phyloP scores from a whole-genome alignment of 2,113 vertebrate genomes.

The Podarcis muralis region DNA sequence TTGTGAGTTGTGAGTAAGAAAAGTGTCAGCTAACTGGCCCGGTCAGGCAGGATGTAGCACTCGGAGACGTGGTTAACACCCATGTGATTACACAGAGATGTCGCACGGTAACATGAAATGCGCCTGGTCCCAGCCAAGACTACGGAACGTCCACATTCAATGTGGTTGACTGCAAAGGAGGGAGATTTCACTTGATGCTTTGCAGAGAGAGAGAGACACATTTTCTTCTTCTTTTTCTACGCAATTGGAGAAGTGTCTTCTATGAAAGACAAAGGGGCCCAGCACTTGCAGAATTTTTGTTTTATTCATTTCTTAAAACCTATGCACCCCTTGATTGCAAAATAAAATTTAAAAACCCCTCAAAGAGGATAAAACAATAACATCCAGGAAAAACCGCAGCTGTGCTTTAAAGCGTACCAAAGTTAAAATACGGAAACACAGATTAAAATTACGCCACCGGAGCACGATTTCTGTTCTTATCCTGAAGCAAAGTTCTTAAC shows the following conservation, averaged over 20 bases:
- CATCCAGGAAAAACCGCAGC: too few species aligned
- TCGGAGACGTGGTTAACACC: fast-evolving
- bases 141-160: too few species aligned
- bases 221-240: background rate
- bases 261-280: background rate
- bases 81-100: background rate
- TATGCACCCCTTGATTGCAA: background rate
- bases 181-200: background rate
- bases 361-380: background rate
- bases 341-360: background rate
- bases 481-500: too few species aligned
- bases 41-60: background rate
- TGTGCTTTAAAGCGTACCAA: too few species aligned
- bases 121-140: fast-evolving
- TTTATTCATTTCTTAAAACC: too few species aligned
- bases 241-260: background rate
- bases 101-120: background rate
- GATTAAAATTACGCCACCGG: too few species aligned
- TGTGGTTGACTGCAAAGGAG: background rate
- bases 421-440: too few species aligned
- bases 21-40: background rate
- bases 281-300: background rate
- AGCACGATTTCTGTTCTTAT: too few species aligned
- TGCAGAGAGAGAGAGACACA: background rate
- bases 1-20: background rate